Evolutionary conservation across 2,113 vertebrate genomes (phyloP), one percentile per base, ranked within the genome.

Genomic region (Atractosteus spatula): DNA sequence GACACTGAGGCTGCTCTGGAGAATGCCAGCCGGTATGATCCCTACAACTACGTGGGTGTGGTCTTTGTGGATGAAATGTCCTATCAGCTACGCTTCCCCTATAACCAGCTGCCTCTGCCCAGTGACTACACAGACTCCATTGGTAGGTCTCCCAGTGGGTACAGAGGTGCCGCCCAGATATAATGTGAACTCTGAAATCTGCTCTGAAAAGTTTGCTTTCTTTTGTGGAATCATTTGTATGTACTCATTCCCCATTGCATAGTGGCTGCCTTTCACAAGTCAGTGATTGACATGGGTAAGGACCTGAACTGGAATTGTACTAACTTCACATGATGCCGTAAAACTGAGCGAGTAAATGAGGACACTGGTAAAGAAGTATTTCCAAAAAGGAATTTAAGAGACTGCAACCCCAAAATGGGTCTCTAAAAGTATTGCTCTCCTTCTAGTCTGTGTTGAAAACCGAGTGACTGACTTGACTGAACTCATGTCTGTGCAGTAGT

Each of bases 61-160:
- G 84, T 94, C 41, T 97, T 97, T 78, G 73, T 87, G 66, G 92
- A 94, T 75, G 84, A 86, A 41, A 91, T 89, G 41, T 93, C 92
- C 0, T 97, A 97, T 83, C 62, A 16, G 1, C 91, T 97, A 2
- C 86, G 93, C 73, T 95, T 94, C 75, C 87, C 83, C 0, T 41
- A 74, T 68, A 67, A 71, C 69, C 71, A 69, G 4, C 65, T 90
- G 3, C 57, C 82, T 0, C 70, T 76, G 0, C 91, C 94, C 59
- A 84, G 84, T 0, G 91, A 93, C 17, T 85, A 55, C 79, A 88
- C 88, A 0, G 90, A 90, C 8, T 71, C 88, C 5, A 78, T 90
- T 0, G 94, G 95, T 96, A 90, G 88, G 43, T 55, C 63, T 62
- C 11, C 51, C 55, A 70, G 43, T 62, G 6, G 45, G 7, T 29